phyloP scores from a whole-genome alignment of 2,888 invertebrate species.

The Limenitis arthemis region DNA sequence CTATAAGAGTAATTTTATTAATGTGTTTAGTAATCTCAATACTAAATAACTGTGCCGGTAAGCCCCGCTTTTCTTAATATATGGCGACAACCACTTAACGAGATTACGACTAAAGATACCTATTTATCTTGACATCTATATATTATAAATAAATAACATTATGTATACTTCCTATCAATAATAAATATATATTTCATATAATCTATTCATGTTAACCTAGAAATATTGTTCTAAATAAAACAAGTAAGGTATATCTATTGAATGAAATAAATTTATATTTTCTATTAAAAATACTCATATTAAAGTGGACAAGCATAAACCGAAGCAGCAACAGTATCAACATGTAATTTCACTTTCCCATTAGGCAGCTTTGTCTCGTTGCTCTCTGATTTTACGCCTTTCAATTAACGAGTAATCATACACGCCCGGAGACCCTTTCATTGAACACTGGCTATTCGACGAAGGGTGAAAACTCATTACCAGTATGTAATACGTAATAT shows the following conservation, averaged over 20 bases:
- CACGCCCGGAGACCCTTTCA: slow-evolving; percentile 66
- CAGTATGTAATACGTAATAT: slow-evolving; percentile 7
- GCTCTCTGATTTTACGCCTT: slow-evolving; percentile 61
- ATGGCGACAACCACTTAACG: slow-evolving; percentile 62
- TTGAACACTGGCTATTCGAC: slow-evolving; percentile 61
- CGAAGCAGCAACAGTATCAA: slow-evolving; percentile 5
- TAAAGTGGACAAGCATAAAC: neutral
- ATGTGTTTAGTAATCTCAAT: slow-evolving; percentile 29
- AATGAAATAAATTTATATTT: too few relatives aligned
- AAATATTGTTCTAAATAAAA: too few relatives aligned
- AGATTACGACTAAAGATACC: slow-evolving; percentile 48
- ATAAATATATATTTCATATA: too few relatives aligned
- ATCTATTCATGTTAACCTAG: too few relatives aligned
- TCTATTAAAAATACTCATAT: neutral
- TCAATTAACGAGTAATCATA: slow-evolving; percentile 71
- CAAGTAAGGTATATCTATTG: too few relatives aligned
- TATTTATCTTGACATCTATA: slow-evolving; percentile 20
- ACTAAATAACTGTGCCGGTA: slow-evolving; percentile 35
- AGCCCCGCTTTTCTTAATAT: slow-evolving; percentile 54
- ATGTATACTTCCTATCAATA: too few relatives aligned
- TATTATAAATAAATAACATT: neutral
- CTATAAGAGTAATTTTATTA: neutral
- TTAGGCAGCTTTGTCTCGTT: slow-evolving; percentile 51
- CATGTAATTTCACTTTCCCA: slow-evolving; percentile 35
- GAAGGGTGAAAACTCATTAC: too few relatives aligned